Evolutionary conservation across 2,888 invertebrate species (phyloP).

Genomic region (Tipula unca): DNA sequence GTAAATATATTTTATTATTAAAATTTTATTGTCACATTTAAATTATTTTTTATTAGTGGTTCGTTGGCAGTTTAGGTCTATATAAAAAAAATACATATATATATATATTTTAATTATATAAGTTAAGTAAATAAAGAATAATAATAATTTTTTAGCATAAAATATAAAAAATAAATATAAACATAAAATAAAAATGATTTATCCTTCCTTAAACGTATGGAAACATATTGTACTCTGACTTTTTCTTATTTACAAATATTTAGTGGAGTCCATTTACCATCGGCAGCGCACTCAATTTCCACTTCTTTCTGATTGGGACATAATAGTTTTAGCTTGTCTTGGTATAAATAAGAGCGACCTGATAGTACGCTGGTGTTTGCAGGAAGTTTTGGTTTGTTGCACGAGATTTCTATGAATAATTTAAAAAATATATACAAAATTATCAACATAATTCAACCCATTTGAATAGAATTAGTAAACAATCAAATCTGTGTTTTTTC

Average conservation of each 20-base stretch:
- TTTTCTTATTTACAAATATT: constrained; percentile 23
- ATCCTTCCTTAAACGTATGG: background rate
- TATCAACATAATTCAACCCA: too few species aligned
- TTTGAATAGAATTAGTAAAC: too few species aligned
- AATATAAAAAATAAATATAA: background rate
- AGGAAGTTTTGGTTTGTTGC: constrained; percentile 43
- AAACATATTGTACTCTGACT: background rate
- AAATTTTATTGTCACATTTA: background rate
- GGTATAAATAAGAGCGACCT: constrained; percentile 45
- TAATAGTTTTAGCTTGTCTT: constrained; percentile 40
- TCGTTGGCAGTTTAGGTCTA: background rate
- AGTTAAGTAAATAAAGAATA: background rate
- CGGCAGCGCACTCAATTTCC: constrained; percentile 34
- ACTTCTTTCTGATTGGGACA: constrained; percentile 23
- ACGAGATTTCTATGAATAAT: constrained; percentile 43
- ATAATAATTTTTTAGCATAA: background rate
- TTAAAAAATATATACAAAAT: background rate
- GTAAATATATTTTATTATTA: background rate
- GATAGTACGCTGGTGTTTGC: constrained; percentile 36
- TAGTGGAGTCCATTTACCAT: constrained; percentile 30
- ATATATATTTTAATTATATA: background rate
- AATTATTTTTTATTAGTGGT: constrained; percentile 18
- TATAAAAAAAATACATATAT: background rate
- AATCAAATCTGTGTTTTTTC: too few species aligned
- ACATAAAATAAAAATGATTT: background rate